Percentiles rank a stretch among this genome's conserved stretches.
These are phyloP conservation scores for Listrodromus nycthemerus DNA, from an alignment of 2,888 invertebrate genomes.

Conservation along the genomic window DNA sequence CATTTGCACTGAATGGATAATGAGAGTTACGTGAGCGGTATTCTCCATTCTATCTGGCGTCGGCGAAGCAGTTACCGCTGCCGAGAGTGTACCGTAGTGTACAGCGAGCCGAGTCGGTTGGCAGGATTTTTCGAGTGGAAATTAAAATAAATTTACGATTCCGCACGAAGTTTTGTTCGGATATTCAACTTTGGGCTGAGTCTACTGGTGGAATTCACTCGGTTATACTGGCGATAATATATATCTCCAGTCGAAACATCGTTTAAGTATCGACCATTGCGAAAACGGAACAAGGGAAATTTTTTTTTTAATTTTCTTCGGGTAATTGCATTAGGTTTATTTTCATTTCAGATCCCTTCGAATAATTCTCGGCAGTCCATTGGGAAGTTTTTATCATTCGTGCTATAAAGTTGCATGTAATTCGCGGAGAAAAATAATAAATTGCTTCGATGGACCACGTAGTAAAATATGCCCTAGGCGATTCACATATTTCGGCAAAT, in stretches of 20 bases:
- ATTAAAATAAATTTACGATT: slow-evolving; percentile 56
- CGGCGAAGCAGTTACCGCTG: not conserved
- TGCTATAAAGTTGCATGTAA: too few species aligned
- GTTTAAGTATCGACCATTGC: not conserved
- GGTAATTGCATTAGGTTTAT: too few species aligned
- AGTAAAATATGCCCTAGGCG: not conserved
- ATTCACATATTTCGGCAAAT: not conserved
- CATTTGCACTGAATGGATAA: slow-evolving; percentile 58
- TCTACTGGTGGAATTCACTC: slow-evolving; percentile 18
- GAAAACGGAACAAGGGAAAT: not conserved
- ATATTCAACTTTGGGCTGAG: slow-evolving; percentile 10
- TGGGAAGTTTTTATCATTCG: too few species aligned
- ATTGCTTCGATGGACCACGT: not conserved
- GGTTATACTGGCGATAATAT: not conserved
- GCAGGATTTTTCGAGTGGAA: slow-evolving; percentile 41
- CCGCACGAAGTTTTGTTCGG: slow-evolving; percentile 32
- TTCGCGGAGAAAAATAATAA: not conserved
- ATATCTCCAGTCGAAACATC: slow-evolving; percentile 14
- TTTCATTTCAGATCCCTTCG: too few species aligned
- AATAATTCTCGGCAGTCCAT: too few species aligned
- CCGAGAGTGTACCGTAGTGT: not conserved
- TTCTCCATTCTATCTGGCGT: slow-evolving; percentile 27
- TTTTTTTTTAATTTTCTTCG: not conserved
- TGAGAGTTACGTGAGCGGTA: slow-evolving; percentile 33
- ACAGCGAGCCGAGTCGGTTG: not conserved